Conservation (phyloP, 2,113 vertebrate species). For the Oostethus manadensis region DNA sequence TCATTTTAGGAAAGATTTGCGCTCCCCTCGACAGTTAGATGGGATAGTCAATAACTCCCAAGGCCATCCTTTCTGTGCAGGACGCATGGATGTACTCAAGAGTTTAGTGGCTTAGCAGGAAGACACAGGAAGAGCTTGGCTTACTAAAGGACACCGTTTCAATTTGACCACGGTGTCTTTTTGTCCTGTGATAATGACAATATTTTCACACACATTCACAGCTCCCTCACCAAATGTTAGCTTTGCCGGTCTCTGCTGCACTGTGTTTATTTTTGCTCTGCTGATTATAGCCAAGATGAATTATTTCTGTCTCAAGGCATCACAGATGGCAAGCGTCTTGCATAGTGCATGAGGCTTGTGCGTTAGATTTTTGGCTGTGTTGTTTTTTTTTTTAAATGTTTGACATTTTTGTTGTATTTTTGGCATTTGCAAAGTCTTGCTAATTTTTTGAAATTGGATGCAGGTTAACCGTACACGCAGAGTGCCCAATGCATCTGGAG, state of each 20-base stretch:
- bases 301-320: conserved; percentile 35
- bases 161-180: not conserved
- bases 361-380: conserved; percentile 3
- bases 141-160: not conserved
- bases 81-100: not conserved
- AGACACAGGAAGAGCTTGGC: not conserved
- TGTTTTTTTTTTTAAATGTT: conserved; percentile 9
- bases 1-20: not conserved
- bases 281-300: conserved; percentile 24
- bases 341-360: conserved; percentile 44
- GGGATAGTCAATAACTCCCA: not conserved
- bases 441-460: conserved; percentile 57
- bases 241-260: conserved; percentile 22
- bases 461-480: conserved; percentile 97
- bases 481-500: conserved; percentile 98
- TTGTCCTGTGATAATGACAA: not conserved
- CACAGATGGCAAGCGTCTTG: conserved; percentile 35
- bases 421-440: conserved; percentile 49
- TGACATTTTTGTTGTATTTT: conserved; percentile 38
- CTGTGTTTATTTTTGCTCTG: conserved; percentile 36
- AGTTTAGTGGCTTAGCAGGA: not conserved
- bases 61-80: not conserved
- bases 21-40: not conserved
- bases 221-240: not conserved
- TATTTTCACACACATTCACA: not conserved